A percentile compares a stretch with the other conserved stretches of the same genome.
Evolutionary conservation across 1,140 invertebrate species (phyloP).

Genomic region (Dinothrombium tinctorium): DNA sequence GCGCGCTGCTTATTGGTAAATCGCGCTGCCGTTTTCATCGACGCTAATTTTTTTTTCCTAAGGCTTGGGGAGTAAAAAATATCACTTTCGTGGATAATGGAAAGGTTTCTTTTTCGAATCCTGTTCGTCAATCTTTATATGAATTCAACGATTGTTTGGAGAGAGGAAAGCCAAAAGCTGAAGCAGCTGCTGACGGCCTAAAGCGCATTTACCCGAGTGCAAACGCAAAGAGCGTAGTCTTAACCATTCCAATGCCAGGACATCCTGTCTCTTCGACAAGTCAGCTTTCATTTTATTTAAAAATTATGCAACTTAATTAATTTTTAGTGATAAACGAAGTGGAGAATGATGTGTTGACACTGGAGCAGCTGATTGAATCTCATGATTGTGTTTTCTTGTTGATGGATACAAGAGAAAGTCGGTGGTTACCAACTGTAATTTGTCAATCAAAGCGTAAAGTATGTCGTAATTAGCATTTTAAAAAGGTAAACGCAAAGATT

Average conservation of each 20-base stretch:
- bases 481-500: neutral
- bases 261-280: conserved; percentile 47
- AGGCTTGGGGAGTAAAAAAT: conserved; percentile 81
- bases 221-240: conserved; percentile 36
- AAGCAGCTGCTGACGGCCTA: conserved; percentile 57
- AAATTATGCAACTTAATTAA: neutral
- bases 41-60: conserved; percentile 10
- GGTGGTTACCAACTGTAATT: conserved; percentile 89
- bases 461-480: conserved; percentile 8
- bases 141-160: conserved; percentile 58
- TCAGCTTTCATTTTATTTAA: conserved; percentile 8
- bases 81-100: conserved; percentile 84
- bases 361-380: conserved; percentile 45
- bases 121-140: conserved; percentile 78
- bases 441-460: conserved; percentile 55
- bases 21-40: neutral
- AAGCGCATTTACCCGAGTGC: conserved; percentile 63
- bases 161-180: conserved; percentile 47
- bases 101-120: conserved; percentile 83
- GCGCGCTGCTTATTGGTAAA: conserved; percentile 59
- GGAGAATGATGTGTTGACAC: conserved; percentile 23
- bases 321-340: conserved; percentile 28
- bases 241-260: conserved; percentile 94
- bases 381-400: conserved; percentile 84
- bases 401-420: conserved; percentile 82